A percentile compares a stretch with the other conserved stretches of the same genome.
Conservation (phyloP, 2,797 vertebrate species). For the Cynopterus sphinx region DNA sequence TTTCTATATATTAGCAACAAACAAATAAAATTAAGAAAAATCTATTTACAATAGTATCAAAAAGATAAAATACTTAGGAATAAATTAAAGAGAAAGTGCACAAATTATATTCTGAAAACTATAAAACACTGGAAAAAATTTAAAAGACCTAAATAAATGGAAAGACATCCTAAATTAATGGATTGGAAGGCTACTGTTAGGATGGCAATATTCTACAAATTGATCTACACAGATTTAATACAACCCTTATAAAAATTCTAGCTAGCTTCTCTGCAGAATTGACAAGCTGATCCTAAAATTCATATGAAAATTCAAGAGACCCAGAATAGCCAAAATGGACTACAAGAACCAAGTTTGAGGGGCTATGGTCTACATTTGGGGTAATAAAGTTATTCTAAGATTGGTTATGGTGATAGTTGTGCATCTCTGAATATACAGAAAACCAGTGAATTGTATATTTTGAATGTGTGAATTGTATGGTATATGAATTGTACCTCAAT, state of each 20-base stretch:
- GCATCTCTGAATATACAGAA: not conserved
- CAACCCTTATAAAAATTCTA: not conserved
- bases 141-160: not conserved
- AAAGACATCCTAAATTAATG: not conserved
- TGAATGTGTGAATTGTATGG: not conserved
- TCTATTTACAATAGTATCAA: not conserved
- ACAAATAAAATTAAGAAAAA: constrained; percentile 24
- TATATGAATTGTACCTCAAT: constrained; percentile 18
- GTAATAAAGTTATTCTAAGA: constrained; percentile 11
- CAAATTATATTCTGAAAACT: constrained; percentile 33
- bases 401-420: not conserved
- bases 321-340: not conserved
- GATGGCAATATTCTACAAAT: not conserved
- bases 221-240: not conserved
- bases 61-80: constrained; percentile 42
- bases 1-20: not conserved
- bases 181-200: not conserved
- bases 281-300: constrained; percentile 6
- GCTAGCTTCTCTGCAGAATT: not conserved
- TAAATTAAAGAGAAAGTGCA: not conserved
- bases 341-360: not conserved
- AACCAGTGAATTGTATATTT: not conserved
- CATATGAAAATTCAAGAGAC: constrained; percentile 9
- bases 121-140: not conserved
- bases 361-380: not conserved